Evolutionary conservation across 2,888 invertebrate species (phyloP), one percentile per base, ranked within the genome.

Genomic region (Steromphala cineraria): DNA sequence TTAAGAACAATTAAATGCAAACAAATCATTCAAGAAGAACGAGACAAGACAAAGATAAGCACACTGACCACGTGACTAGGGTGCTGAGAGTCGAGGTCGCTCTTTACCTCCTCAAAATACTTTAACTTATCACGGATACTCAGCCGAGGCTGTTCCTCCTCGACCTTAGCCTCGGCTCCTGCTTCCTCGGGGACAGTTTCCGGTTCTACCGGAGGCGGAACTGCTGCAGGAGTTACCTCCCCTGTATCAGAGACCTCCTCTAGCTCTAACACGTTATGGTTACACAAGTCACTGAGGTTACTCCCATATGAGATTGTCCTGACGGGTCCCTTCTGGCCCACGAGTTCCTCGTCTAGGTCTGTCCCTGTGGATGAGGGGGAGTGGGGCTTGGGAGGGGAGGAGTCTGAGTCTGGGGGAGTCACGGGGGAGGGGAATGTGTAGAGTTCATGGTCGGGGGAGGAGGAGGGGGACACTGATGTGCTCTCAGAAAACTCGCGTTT

Each of bases 371-470:
- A 91, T 15, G 91, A 92, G 0, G 92, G 92, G 2, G 92, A 92
- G 74, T 90, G 90, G 17, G 92, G 92, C 78, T 91, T 90, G 7
- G 92, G 92, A 21, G 92, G 92, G 1, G 92, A 92, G 7, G 89
- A 88, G 77, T 91, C 91, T 0, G 90, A 90, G 75, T 91, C 92
- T 7, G 92, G 92, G 0, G 92, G 91, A 0, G 91, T 91, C 24
- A 91, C 92, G 0, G 92, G 92, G 1, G 91, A 91, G 5, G 92
- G 92, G 84, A 90, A 92, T 67, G 88, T 87, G 83, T 91, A 91
- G 7, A 89, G 82, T 24, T 91, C 90, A 74, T 89, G 84, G 75
- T 91, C 91, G 2, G 90, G 90, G 7, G 91, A 91, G 0, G 90
- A 91, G 0, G 89, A 89, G 2, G 91, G 90, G 0, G 91, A 90